These are phyloP conservation scores for Myocastor coypus DNA, from an alignment of 2,113 vertebrate genomes.

Conservation along the genomic window DNA sequence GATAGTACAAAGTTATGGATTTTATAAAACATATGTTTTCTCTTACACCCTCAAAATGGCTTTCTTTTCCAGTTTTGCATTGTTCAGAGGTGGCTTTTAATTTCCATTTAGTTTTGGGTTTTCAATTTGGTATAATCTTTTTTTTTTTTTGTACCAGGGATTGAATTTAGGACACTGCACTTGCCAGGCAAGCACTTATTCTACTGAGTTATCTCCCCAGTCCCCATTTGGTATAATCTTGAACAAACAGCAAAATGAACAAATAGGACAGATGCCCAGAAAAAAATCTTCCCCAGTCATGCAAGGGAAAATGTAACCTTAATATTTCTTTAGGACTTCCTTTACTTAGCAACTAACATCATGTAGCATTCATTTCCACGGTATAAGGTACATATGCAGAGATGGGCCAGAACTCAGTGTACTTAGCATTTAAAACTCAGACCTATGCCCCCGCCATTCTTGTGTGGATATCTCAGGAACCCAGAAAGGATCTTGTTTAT, in stretches of 20 bases:
- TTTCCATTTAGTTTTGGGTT: constrained; percentile 30
- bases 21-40: constrained; percentile 6
- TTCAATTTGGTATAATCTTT: not conserved
- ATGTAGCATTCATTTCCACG: not conserved
- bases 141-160: too few relatives aligned
- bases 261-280: not conserved
- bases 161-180: too few relatives aligned
- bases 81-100: not conserved
- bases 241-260: constrained; percentile 23
- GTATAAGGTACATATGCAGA: not conserved
- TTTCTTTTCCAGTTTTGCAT: not conserved
- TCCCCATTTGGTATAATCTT: not conserved
- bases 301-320: not conserved
- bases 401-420: not conserved
- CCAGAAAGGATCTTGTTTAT: not conserved
- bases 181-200: too few relatives aligned
- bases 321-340: not conserved
- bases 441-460: not conserved
- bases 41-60: not conserved
- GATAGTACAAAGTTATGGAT: not conserved
- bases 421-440: not conserved
- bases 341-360: not conserved
- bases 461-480: not conserved
- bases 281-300: not conserved
- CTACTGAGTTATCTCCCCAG: too few relatives aligned